phyloP scores from a whole-genome alignment of 2,113 vertebrate species.

The Morone chrysops region DNA sequence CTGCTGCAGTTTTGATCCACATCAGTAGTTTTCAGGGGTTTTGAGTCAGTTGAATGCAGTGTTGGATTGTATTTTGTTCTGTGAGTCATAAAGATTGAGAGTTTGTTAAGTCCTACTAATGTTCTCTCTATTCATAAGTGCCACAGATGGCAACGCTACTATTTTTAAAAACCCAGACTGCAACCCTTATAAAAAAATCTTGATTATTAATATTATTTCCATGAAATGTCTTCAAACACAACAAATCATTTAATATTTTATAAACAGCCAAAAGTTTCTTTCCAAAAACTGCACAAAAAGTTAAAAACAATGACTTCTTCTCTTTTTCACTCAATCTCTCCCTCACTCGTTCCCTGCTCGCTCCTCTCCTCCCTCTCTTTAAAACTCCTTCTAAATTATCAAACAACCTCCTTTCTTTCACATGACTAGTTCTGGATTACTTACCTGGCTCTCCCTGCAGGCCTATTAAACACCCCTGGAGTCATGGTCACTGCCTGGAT shows the following conservation, averaged over 20 bases:
- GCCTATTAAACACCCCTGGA: conserved; percentile 64
- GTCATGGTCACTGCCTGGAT: conserved; percentile 66
- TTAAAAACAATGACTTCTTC: conserved; percentile 7
- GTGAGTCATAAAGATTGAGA: neutral
- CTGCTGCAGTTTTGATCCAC: neutral
- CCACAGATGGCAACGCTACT: too few relatives aligned
- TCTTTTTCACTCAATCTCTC: neutral
- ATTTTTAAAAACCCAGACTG: too few relatives aligned
- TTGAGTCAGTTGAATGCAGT: neutral
- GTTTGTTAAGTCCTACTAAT: neutral
- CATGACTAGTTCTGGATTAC: conserved; percentile 65
- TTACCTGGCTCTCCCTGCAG: conserved; percentile 61
- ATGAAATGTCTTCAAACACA: neutral
- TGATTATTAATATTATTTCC: too few relatives aligned
- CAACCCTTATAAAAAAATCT: too few relatives aligned
- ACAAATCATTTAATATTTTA: neutral
- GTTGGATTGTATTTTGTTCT: neutral
- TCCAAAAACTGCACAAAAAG: neutral
- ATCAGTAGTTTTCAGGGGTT: neutral
- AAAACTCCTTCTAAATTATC: conserved; percentile 61
- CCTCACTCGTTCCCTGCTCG: neutral
- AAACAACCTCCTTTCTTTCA: conserved; percentile 63
- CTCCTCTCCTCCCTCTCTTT: conserved; percentile 23
- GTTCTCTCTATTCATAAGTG: neutral
- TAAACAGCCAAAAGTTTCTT: conserved; percentile 10